Percentiles rank a stretch among this genome's conserved stretches.
These are phyloP conservation scores for Danio rerio DNA, from an alignment of 2,113 vertebrate genomes.

Conservation along the genomic window GRCz12tu NC_133182.1:34250501-34251000, in stretches of 20 bases:
- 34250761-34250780: constrained; percentile 56
- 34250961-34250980: background rate
- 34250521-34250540: too few relatives aligned
- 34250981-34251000: constrained; percentile 1
- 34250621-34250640: constrained; percentile 30
- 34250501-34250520: too few relatives aligned
- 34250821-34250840: constrained; percentile 60
- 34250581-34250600: background rate
- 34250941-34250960: constrained; percentile 48
- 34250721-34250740: constrained; percentile 59
- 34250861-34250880: constrained; percentile 58
- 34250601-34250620: background rate
- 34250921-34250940: constrained; percentile 57
- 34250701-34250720: constrained; percentile 44
- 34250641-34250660: background rate
- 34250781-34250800: constrained; percentile 19
- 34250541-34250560: too few relatives aligned
- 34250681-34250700: constrained; percentile 47
- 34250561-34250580: background rate
- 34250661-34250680: constrained; percentile 32
- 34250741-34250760: constrained; percentile 59
- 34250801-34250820: constrained; percentile 44
- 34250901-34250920: constrained; percentile 46
- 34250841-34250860: constrained; percentile 61
- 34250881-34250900: constrained; percentile 59